Evolutionary conservation across 2,797 vertebrate species (phyloP), one percentile per base, ranked within the genome.

Genomic region (Thripadectes ignobilis): DNA sequence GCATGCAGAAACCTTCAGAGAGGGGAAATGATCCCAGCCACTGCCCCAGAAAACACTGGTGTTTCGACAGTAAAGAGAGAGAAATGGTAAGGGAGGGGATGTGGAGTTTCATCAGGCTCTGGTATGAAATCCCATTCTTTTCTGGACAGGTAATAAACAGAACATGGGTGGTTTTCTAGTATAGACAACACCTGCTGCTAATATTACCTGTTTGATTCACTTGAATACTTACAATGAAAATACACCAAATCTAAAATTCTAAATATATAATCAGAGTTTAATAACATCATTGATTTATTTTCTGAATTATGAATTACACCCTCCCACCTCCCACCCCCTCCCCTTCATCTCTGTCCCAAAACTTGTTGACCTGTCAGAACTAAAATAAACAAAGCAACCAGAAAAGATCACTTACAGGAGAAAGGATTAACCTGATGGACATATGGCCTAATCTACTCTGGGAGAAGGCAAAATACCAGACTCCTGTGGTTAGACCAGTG

Each of bases 211-310:
- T 93, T 94, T 76, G 79, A 92, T 52, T 93, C 88, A 81, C 78
- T 95, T 95, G 76, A 89, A 93, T 97, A 93, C 93, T 96, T 92
- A 84, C 67, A 96, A 96, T 96, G 92, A 97, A 97, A 94, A 92
- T 96, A 97, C 79, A 95, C 84, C 94, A 93, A 97, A 96, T 81
- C 92, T 96, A 97, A 97, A 95, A 96, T 96, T 94, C 95, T 96
- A 96, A 97, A 96, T 96, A 96, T 95, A 95, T 96, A 93, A 96
- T 97, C 94, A 93, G 96, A 95, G 88, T 95, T 97, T 96, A 95
- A 95, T 96, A 96, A 91, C 92, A 94, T 94, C 65, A 95, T 93
- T 12, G 38, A 95, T 96, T 95, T 93, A 95, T 95, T 89, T 95
- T 93, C 90, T 93, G 87, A 86, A 92, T 93, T 94, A 95, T 92